These are phyloP conservation scores for Manis crassicaudata DNA, from an alignment of 2,797 vertebrate genomes.

Conservation along the genomic window DNA sequence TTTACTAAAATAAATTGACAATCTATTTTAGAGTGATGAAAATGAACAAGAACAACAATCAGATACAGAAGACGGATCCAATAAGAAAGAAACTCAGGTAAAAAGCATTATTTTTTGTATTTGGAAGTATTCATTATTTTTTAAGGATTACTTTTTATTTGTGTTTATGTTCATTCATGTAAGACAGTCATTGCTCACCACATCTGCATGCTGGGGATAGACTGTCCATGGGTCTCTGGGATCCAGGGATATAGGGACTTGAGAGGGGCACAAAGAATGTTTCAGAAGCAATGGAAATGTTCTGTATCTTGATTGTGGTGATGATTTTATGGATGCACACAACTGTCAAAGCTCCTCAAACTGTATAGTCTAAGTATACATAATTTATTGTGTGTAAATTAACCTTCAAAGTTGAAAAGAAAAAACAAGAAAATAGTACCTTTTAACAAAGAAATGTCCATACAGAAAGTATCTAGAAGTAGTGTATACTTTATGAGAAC, in stretches of 20 bases:
- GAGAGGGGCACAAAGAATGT: background rate
- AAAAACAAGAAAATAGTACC: background rate
- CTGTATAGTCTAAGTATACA: background rate
- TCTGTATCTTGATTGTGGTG: background rate
- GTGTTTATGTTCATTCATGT: background rate
- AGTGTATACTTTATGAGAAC: background rate
- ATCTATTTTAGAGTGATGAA: slow-evolving; percentile 93
- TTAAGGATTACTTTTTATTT: slow-evolving; percentile 30
- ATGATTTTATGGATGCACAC: background rate
- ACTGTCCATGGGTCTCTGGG: background rate
- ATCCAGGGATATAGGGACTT: background rate
- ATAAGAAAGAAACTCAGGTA: slow-evolving; percentile 94
- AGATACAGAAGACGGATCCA: slow-evolving; percentile 95
- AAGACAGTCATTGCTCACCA: background rate
- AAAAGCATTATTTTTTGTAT: slow-evolving; percentile 49
- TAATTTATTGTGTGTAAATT: background rate
- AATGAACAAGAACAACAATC: slow-evolving; percentile 95
- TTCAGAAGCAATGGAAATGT: background rate
- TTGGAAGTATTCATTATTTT: background rate
- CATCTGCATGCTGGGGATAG: background rate
- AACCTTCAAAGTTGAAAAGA: background rate
- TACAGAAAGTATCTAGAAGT: background rate
- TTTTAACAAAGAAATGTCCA: background rate
- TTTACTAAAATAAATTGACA: slow-evolving; percentile 66
- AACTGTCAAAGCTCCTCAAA: background rate